phyloP scores from a whole-genome alignment of 2,888 invertebrate genomes.

The Aspidiotus rigidus region DNA sequence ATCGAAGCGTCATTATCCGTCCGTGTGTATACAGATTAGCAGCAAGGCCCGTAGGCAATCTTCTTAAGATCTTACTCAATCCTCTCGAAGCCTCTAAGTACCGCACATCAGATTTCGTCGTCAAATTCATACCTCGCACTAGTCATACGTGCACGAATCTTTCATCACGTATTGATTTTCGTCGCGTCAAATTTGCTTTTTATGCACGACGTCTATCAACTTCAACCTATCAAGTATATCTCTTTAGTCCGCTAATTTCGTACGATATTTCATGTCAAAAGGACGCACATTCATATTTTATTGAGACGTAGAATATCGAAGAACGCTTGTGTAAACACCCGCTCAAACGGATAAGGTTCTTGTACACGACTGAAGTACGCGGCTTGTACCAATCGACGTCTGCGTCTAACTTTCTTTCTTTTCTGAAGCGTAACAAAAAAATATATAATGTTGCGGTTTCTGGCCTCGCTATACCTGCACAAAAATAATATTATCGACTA shows the following conservation, averaged over 20 bases:
- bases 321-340: too few species aligned
- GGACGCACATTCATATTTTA: too few species aligned
- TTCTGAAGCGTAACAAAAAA: slow-evolving; percentile 26
- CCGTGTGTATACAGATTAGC: too few species aligned
- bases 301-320: too few species aligned
- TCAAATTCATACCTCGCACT: not conserved
- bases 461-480: slow-evolving; percentile 12
- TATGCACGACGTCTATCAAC: too few species aligned
- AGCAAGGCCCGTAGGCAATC: too few species aligned
- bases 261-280: too few species aligned
- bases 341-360: too few species aligned
- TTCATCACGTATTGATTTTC: not conserved
- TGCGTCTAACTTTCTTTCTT: slow-evolving; percentile 26
- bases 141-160: not conserved
- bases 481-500: not conserved
- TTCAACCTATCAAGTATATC: too few species aligned
- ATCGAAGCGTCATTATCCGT: too few species aligned
- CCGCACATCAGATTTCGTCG: not conserved
- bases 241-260: too few species aligned
- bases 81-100: not conserved
- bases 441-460: slow-evolving; percentile 15
- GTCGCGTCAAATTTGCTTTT: not conserved
- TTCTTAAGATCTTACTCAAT: slow-evolving; percentile 4
- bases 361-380: too few species aligned
- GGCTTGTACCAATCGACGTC: slow-evolving; percentile 23